Conservation (phyloP, 2,888 invertebrate genomes). For the Drosophila neutralis region DNA sequence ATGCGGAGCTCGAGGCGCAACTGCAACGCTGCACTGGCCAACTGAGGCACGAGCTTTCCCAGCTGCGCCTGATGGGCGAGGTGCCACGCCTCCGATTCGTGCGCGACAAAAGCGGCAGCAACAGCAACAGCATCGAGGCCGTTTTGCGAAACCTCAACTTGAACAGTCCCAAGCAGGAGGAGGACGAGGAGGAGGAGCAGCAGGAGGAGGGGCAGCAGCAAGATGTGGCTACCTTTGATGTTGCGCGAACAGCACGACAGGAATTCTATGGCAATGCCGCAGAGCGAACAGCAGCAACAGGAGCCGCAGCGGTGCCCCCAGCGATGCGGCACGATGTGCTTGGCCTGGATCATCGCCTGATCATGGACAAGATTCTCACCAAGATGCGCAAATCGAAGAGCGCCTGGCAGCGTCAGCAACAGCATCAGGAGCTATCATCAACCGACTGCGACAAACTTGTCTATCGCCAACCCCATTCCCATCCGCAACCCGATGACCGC, state of each 20-base stretch:
- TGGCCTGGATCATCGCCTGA: slow-evolving; percentile 88
- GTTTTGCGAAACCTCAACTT: slow-evolving; percentile 84
- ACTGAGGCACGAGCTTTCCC: slow-evolving; percentile 90
- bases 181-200: not conserved
- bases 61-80: slow-evolving; percentile 90
- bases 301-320: slow-evolving; percentile 85
- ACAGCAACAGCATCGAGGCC: slow-evolving; percentile 87
- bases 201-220: not conserved
- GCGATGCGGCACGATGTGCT: slow-evolving; percentile 90
- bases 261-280: slow-evolving; percentile 57
- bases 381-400: slow-evolving; percentile 86
- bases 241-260: slow-evolving; percentile 34
- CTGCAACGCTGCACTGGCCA: slow-evolving; percentile 87
- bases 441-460: not conserved
- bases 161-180: not conserved
- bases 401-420: slow-evolving; percentile 85
- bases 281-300: slow-evolving; percentile 69
- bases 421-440: not conserved
- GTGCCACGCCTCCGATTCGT: slow-evolving; percentile 91
- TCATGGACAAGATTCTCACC: slow-evolving; percentile 87
- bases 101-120: slow-evolving; percentile 87
- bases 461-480: not conserved
- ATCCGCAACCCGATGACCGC: not conserved
- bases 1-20: slow-evolving; percentile 86
- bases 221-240: slow-evolving; percentile 31